Base-by-base conservation (phyloP, 2,113 vertebrate genomes). In the Cyprinus carpio region DNA sequence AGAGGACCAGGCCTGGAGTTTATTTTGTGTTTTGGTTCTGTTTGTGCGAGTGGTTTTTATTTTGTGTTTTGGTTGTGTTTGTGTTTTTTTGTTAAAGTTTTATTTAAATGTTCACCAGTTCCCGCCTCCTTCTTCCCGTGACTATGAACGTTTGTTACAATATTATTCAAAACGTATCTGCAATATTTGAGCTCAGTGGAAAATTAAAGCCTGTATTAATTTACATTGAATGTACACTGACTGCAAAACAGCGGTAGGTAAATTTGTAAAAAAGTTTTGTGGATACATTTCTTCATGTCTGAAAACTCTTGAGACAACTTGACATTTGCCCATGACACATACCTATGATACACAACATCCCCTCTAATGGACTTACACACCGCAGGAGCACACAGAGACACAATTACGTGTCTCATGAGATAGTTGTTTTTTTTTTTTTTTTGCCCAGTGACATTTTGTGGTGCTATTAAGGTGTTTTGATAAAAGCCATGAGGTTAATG, bases 381-480 rank as follows among this genome's bases (percentile, higher is more conserved):
- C 54, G 15, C 29, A 56, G 16, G 49, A 56, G 10, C 43, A 51
- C 13, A 75, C 43, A 75, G 46, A 29, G 16, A 71, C 27, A 77
- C 27, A 34, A 56, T 71, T 71, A 71, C 10, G 2, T 76, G 25
- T 77, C 37, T 27, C 72, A 34, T 31, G 12, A 20, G 4, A 23
- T 77, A 8, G 8, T 8, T 7, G 8, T 8, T 7, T 40, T 49
- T 75, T 25, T 23, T 43, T 9, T 27, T 31, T 1, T 8, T 67
- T 67, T 31, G 37, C 37, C 23, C 40, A 49, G 20, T 79, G 76
- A 40, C 54, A 79, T 79, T 79, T 3, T 79, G 29, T 62, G 23
- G 37, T 40, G 76, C 54, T 79, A 34, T 20, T 54, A 78, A 78
- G 18, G 75, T 58, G 49, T 46, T 75, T 75, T 49, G 40, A 75